Evolutionary conservation across 2,113 vertebrate genomes (phyloP).

Genomic region (Pongo abelii): DNA sequence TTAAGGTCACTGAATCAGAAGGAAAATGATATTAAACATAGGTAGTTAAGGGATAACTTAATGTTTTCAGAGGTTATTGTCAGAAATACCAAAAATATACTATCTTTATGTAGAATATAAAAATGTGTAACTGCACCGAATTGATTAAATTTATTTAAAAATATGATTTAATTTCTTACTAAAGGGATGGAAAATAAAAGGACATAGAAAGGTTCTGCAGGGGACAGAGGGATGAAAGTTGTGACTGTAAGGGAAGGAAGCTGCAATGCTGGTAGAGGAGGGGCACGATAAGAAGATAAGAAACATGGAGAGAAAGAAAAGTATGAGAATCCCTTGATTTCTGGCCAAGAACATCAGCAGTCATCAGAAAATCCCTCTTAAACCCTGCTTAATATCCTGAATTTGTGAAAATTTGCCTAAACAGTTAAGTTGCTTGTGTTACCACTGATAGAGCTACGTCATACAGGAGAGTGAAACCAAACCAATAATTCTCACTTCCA

Average conservation of each 20-base stretch:
- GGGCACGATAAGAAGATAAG: not conserved
- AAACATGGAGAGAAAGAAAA: not conserved
- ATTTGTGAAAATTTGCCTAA: not conserved
- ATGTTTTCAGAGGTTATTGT: not conserved
- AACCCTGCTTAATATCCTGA: not conserved
- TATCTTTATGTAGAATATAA: not conserved
- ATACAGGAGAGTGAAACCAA: not conserved
- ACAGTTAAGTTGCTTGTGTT: not conserved
- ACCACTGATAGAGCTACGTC: not conserved
- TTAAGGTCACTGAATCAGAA: not conserved
- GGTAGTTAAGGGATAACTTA: not conserved
- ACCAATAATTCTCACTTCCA: not conserved
- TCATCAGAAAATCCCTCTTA: not conserved
- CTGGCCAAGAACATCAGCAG: not conserved
- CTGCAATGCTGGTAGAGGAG: rapidly evolving
- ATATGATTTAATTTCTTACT: not conserved
- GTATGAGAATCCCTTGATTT: not conserved
- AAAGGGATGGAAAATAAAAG: not conserved
- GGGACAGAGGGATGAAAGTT: not conserved
- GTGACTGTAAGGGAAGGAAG: not conserved
- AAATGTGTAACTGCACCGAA: not conserved
- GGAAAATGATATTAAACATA: not conserved
- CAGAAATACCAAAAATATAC: not conserved
- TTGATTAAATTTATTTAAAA: not conserved
- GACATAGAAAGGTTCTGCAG: not conserved